phyloP scores from a whole-genome alignment of 2,113 vertebrate genomes.

The Regulus satrapa region DNA sequence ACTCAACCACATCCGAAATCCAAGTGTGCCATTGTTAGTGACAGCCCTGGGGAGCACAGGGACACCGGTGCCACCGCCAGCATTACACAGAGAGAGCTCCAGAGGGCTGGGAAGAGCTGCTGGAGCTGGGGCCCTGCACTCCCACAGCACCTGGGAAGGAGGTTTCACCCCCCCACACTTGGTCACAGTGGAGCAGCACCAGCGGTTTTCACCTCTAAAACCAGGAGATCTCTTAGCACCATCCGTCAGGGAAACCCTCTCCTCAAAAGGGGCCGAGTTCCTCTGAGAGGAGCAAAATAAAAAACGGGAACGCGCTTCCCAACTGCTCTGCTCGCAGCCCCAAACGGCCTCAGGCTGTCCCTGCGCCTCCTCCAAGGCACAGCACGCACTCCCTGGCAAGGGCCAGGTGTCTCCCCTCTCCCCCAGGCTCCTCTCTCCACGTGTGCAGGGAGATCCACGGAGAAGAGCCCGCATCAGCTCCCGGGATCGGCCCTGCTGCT shows the following conservation, averaged over 20 bases:
- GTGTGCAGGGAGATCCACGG: background rate
- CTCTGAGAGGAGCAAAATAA: background rate
- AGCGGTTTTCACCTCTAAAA: background rate
- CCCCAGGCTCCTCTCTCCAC: background rate
- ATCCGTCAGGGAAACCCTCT: accelerated
- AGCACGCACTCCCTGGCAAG: background rate
- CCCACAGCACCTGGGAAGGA: background rate
- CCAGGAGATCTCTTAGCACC: background rate
- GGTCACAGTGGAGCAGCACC: background rate
- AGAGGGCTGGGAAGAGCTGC: background rate
- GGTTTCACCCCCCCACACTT: background rate
- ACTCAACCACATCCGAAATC: background rate
- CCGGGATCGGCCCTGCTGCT: background rate
- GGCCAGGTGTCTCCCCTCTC: background rate
- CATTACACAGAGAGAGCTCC: background rate
- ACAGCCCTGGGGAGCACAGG: background rate
- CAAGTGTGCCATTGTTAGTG: background rate
- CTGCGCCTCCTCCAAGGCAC: background rate
- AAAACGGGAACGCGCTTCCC: background rate
- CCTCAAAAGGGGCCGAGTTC: background rate
- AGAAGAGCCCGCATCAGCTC: background rate
- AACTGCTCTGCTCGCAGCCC: background rate
- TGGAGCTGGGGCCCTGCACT: background rate
- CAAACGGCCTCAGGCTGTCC: accelerated
- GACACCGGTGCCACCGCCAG: background rate